These are phyloP conservation scores for Sebastes flavidus DNA, from an alignment of 2,797 vertebrate genomes.

Conservation along the genomic window DNA sequence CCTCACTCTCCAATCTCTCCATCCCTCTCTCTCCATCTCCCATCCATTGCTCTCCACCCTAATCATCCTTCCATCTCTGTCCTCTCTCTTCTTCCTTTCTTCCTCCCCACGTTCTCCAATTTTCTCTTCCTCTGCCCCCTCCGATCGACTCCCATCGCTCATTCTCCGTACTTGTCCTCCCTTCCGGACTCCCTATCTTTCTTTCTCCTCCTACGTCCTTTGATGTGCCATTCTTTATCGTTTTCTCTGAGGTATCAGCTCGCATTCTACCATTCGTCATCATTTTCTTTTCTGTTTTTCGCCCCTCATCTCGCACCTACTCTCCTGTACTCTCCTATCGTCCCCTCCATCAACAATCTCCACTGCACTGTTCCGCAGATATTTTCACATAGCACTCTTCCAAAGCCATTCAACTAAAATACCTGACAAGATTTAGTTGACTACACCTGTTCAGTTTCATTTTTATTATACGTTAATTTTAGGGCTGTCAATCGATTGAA, in stretches of 20 bases:
- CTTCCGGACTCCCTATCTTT: conserved; percentile 23
- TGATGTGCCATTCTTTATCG: conserved; percentile 45
- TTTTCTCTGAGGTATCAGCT: conserved; percentile 47
- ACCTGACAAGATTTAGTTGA: neutral
- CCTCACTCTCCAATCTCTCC: conserved; percentile 30
- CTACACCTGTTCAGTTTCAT: neutral
- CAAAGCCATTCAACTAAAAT: neutral
- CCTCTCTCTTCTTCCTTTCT: conserved; percentile 31
- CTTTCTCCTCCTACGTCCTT: conserved; percentile 24
- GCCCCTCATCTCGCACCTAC: neutral
- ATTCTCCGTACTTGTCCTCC: conserved; percentile 60
- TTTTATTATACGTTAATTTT: neutral
- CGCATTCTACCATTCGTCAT: conserved; percentile 51
- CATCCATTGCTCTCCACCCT: conserved; percentile 40
- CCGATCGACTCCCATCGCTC: conserved; percentile 57
- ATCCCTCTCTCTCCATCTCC: conserved; percentile 22
- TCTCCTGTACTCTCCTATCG: neutral
- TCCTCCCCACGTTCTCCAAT: conserved; percentile 33
- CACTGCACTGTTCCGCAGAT: neutral
- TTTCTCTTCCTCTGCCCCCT: conserved; percentile 37
- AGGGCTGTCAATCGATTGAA: neutral
- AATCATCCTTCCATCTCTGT: conserved; percentile 61
- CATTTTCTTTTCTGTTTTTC: conserved; percentile 33
- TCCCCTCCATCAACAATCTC: neutral
- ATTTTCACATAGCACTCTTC: neutral